Evolutionary conservation across 2,113 vertebrate genomes (phyloP).

Genomic region (Trachemys scripta): DNA sequence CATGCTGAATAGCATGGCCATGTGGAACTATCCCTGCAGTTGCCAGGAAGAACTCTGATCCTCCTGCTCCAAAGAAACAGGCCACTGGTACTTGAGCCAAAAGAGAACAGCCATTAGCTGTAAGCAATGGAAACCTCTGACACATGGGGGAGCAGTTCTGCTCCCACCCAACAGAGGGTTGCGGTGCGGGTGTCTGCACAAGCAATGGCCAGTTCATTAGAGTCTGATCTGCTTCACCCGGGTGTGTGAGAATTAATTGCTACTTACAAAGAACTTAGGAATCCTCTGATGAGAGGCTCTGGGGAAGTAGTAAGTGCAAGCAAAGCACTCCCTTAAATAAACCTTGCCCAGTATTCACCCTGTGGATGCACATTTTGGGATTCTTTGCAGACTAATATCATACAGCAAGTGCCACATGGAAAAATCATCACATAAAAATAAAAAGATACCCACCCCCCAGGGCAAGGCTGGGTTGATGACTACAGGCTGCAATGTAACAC

Average conservation of each 20-base stretch:
- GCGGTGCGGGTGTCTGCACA: not conserved
- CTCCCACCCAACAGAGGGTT: not conserved
- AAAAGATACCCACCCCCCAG: not conserved
- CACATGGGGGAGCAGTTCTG: not conserved
- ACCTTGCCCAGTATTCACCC: not conserved
- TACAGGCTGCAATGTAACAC: slow-evolving; percentile 22
- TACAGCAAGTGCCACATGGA: not conserved
- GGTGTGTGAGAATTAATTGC: not conserved
- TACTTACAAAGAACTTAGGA: not conserved
- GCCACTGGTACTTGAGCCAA: rapidly evolving
- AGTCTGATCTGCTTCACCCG: not conserved
- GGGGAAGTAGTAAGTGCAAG: not conserved
- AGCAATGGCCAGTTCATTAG: not conserved
- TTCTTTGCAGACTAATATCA: not conserved
- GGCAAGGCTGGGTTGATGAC: slow-evolving; percentile 3
- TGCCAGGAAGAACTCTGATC: not conserved
- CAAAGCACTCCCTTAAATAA: not conserved
- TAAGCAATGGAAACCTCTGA: rapidly evolving
- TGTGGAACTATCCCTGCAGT: not conserved
- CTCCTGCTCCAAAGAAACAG: not conserved
- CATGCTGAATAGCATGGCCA: not conserved
- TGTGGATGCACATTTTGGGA: not conserved
- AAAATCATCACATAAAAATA: not conserved
- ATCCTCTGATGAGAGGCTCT: not conserved
- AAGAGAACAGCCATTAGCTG: rapidly evolving